A percentile compares a stretch with the other conserved stretches of the same genome.
Evolutionary conservation across 2,888 invertebrate genomes (phyloP).

Genomic region (Eretmocerus hayati): DNA sequence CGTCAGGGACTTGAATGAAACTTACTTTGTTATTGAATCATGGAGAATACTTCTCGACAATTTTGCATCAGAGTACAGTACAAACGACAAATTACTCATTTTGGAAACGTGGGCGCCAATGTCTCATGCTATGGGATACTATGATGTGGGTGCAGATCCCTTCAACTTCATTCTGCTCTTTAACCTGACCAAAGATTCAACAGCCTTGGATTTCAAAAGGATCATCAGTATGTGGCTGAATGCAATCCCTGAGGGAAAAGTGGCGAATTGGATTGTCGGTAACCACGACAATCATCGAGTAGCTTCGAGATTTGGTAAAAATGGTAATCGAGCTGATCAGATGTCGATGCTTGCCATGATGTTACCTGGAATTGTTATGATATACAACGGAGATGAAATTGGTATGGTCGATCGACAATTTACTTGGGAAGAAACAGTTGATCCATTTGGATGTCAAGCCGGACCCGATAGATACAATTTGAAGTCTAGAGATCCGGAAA

Average conservation of each 20-base stretch:
- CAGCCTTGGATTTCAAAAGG: conserved; percentile 50
- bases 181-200: conserved; percentile 44
- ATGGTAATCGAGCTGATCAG: conserved; percentile 49
- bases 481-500: no score
- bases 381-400: no score
- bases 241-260: conserved; percentile 50
- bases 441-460: no score
- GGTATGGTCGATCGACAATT: conserved; percentile 44
- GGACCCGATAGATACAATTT: no score
- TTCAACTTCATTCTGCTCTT: conserved; percentile 60
- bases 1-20: conserved; percentile 37
- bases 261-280: conserved; percentile 64
- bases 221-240: conserved; percentile 54
- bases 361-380: no score
- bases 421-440: no score
- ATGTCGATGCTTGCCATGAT: conserved; percentile 56
- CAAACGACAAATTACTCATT: conserved; percentile 50
- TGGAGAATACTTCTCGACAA: conserved; percentile 55
- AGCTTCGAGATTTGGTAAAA: conserved; percentile 46
- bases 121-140: conserved; percentile 46
- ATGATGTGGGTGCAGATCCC: no score
- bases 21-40: conserved; percentile 44
- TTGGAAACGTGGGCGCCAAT: conserved; percentile 56
- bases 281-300: no score
- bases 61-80: conserved; percentile 47